Evolutionary conservation across 1,140 invertebrate species (phyloP).

Genomic region (Ganaspis sp.): DNA sequence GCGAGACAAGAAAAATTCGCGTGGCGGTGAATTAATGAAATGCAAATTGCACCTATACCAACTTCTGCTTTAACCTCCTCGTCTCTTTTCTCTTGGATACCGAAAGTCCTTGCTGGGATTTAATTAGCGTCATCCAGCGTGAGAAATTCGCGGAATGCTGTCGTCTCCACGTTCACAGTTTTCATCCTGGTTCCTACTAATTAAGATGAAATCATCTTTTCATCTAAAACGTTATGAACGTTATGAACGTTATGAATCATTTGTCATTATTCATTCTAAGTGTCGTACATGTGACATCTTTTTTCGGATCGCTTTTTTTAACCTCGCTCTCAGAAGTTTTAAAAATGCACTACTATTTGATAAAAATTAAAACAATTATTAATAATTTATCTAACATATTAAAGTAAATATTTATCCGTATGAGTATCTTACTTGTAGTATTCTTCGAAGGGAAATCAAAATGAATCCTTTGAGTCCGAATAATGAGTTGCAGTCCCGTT

Average conservation of each 20-base stretch:
- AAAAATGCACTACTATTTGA: too few species aligned
- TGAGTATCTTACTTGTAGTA: neutral
- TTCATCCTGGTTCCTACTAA: constrained; percentile 7
- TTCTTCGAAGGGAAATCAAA: too few species aligned
- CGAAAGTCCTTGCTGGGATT: constrained; percentile 62
- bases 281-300: neutral
- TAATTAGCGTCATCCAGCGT: constrained; percentile 69
- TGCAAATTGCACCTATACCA: constrained; percentile 65
- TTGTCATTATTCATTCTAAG: neutral
- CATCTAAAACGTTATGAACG: neutral
- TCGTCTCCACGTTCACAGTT: constrained; percentile 8
- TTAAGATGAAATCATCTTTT: constrained; percentile 27
- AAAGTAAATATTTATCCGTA: neutral
- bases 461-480: too few species aligned
- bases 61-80: constrained; percentile 56
- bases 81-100: constrained; percentile 54
- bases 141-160: constrained; percentile 58
- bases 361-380: too few species aligned
- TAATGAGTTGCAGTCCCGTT: too few species aligned
- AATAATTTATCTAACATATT: constrained; percentile 16
- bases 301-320: neutral
- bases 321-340: too few species aligned
- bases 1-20: constrained; percentile 27
- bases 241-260: neutral
- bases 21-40: constrained; percentile 66